Conservation (phyloP, 1,140 invertebrate species). For the Sycophaga agraensis region DNA sequence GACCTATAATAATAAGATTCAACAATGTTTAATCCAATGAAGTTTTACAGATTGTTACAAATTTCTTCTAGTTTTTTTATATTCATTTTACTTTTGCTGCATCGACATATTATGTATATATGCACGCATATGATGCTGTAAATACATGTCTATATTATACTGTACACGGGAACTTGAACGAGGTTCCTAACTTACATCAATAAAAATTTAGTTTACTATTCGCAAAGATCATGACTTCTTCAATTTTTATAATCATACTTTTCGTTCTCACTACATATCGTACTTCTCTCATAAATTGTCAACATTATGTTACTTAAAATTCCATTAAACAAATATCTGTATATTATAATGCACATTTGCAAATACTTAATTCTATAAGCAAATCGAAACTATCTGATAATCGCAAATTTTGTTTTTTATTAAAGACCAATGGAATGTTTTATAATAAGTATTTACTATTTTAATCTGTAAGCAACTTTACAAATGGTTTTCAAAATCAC, state of each 20-base stretch:
- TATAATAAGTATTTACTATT: background rate
- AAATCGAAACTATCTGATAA: too few relatives aligned
- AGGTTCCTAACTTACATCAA: constrained; percentile 24
- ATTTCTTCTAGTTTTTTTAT: constrained; percentile 41
- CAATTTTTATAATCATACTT: constrained; percentile 11
- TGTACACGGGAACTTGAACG: constrained; percentile 45
- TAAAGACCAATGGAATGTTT: too few relatives aligned
- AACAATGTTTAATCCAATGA: constrained; percentile 39
- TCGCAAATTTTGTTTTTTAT: too few relatives aligned
- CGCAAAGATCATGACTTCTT: constrained; percentile 30
- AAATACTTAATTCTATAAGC: background rate
- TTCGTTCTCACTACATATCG: background rate
- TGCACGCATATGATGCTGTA: constrained; percentile 36
- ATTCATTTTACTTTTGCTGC: constrained; percentile 32
- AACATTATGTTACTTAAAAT: constrained; percentile 11
- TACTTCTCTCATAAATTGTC: constrained; percentile 21
- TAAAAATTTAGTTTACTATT: constrained; percentile 32
- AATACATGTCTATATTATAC: constrained; percentile 43
- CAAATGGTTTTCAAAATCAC: constrained; percentile 8
- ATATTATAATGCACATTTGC: background rate
- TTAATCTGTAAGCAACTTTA: too few relatives aligned
- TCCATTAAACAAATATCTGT: background rate
- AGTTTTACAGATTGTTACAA: constrained; percentile 41
- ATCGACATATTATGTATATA: constrained; percentile 26
- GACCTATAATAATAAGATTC: constrained; percentile 44